Conservation (phyloP, 1,140 invertebrate species). For the Zaprionus capensis region DNA sequence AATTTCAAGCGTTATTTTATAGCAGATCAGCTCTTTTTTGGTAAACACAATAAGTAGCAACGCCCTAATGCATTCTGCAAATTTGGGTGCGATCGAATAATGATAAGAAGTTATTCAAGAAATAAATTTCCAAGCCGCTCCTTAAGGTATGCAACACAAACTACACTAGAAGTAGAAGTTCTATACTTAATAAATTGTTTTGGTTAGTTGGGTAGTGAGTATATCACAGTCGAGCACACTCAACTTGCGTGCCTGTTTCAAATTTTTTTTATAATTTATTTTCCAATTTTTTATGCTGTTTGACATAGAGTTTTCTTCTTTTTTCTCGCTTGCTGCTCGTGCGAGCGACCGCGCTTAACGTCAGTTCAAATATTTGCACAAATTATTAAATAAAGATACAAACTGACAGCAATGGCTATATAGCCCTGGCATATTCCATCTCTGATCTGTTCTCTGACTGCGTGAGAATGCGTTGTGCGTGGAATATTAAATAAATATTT, state of each 20-base stretch:
- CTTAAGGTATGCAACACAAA: too few relatives aligned
- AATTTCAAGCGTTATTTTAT: too few relatives aligned
- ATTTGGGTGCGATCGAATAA: too few relatives aligned
- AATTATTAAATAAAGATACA: constrained; percentile 68
- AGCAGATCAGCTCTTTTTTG: too few relatives aligned
- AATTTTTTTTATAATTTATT: not conserved
- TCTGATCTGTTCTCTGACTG: constrained; percentile 23
- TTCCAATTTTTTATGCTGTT: constrained; percentile 31
- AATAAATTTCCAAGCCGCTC: too few relatives aligned
- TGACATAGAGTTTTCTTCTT: constrained; percentile 20
- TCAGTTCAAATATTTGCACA: constrained; percentile 69
- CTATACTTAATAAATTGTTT: too few relatives aligned
- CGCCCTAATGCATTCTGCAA: too few relatives aligned
- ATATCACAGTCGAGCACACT: too few relatives aligned
- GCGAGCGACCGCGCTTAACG: constrained; percentile 5
- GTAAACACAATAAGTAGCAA: too few relatives aligned
- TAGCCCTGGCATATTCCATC: not conserved
- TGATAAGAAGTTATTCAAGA: too few relatives aligned
- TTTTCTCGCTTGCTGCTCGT: not conserved
- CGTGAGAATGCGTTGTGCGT: constrained; percentile 65
- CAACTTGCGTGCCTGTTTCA: not conserved
- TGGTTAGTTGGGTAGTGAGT: too few relatives aligned
- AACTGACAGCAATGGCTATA: constrained; percentile 8
- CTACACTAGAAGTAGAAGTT: too few relatives aligned
- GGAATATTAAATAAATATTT: constrained; percentile 79